phyloP scores from a whole-genome alignment of 2,797 vertebrate species.

The Melanotaenia parkinsoni region DNA sequence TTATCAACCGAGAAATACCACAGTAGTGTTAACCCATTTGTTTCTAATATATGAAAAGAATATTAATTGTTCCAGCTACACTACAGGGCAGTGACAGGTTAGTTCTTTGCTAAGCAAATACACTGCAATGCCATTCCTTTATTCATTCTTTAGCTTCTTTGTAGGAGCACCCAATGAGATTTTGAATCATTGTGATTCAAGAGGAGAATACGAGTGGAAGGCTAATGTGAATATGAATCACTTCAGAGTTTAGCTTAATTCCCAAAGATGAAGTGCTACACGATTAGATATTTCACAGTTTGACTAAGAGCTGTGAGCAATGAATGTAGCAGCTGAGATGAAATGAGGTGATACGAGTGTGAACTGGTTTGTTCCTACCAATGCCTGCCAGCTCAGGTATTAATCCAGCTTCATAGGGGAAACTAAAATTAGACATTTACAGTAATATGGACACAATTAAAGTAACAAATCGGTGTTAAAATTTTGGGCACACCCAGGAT shows the following conservation, averaged over 20 bases:
- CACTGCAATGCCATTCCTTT: conserved; percentile 13
- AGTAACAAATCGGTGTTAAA: conserved; percentile 1
- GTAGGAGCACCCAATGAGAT: background rate
- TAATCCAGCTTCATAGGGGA: conserved; percentile 5
- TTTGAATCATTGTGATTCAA: conserved; percentile 15
- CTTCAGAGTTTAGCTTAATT: conserved; percentile 22
- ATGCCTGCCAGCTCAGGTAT: conserved; percentile 13
- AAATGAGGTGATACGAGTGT: conserved; percentile 37
- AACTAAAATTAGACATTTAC: background rate
- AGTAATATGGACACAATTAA: background rate
- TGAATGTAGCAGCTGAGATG: conserved; percentile 25
- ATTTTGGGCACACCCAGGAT: background rate
- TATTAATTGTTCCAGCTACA: conserved; percentile 14
- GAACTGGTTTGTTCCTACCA: conserved; percentile 12
- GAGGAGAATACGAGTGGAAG: background rate
- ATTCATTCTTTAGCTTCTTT: conserved; percentile 6
- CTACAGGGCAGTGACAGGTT: background rate
- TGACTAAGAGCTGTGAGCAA: conserved; percentile 18
- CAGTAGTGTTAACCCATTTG: conserved; percentile 27
- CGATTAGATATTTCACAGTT: background rate
- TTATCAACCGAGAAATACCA: conserved; percentile 51
- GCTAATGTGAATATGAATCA: conserved; percentile 16
- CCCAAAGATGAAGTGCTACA: conserved; percentile 7
- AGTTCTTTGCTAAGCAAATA: conserved; percentile 12
- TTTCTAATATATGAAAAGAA: conserved; percentile 23